These are phyloP conservation scores for Charanyca ferruginea DNA, from an alignment of 2,888 invertebrate genomes.

Conservation along the genomic window DNA sequence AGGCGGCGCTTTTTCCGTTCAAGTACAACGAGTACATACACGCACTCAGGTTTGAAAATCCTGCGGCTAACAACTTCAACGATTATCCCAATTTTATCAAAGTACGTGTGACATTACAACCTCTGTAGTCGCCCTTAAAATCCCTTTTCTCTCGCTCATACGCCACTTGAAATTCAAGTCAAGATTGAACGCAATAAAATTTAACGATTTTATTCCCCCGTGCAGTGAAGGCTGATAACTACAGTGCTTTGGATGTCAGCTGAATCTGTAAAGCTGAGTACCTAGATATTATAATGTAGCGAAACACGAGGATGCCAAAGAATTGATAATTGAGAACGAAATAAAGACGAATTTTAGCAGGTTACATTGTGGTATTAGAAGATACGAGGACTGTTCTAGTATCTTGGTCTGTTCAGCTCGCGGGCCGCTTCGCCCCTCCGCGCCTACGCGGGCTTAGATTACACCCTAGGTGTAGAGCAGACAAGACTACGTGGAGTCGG, in stretches of 20 bases:
- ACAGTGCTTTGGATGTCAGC: constrained; percentile 36
- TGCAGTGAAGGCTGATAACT: constrained; percentile 40
- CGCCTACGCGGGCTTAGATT: too few relatives aligned
- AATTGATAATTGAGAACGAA: background rate
- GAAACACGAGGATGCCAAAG: background rate
- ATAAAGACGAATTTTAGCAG: too few relatives aligned
- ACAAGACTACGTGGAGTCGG: too few relatives aligned
- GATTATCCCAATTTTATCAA: constrained; percentile 16
- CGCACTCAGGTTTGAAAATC: background rate
- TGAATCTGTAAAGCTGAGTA: constrained; percentile 25
- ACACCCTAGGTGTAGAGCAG: too few relatives aligned
- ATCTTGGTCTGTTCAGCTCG: too few relatives aligned
- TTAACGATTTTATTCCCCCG: constrained; percentile 56
- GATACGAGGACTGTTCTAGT: too few relatives aligned
- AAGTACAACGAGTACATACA: background rate
- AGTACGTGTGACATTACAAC: constrained; percentile 33
- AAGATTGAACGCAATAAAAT: constrained; percentile 53
- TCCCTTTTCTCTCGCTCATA: constrained; percentile 39
- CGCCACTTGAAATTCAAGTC: constrained; percentile 54
- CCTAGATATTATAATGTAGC: constrained; percentile 13
- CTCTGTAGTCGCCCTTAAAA: constrained; percentile 18
- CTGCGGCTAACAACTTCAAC: background rate
- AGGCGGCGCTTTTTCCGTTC: too few relatives aligned
- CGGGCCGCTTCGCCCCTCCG: too few relatives aligned
- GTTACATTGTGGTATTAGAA: too few relatives aligned